phyloP scores from a whole-genome alignment of 2,113 vertebrate genomes.

The Labeo rohita region DNA sequence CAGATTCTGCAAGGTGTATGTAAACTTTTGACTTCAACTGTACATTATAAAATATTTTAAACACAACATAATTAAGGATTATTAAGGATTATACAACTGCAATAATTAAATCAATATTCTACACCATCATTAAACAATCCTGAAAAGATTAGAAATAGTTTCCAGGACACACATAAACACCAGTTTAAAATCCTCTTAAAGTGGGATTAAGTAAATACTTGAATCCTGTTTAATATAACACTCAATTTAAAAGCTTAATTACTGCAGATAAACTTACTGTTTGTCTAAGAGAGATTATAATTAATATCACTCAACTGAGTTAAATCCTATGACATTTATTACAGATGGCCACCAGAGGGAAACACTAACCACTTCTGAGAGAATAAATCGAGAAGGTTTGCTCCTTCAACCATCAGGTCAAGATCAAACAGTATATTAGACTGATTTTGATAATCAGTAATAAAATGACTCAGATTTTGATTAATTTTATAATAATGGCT shows the following conservation, averaged over 20 bases:
- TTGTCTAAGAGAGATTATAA: background rate
- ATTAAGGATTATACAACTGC: background rate
- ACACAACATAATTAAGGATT: background rate
- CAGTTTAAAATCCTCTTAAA: background rate
- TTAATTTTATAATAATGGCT: background rate
- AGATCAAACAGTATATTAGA: background rate
- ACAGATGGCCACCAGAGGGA: conserved; percentile 43
- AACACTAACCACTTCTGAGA: conserved; percentile 11
- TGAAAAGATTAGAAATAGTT: background rate
- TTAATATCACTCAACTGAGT: background rate
- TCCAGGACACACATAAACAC: background rate
- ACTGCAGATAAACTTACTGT: background rate
- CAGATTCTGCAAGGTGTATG: too few relatives aligned
- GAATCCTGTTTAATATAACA: background rate
- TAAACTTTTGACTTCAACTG: too few relatives aligned
- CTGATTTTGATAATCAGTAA: background rate
- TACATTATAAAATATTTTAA: background rate
- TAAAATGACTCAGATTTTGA: background rate
- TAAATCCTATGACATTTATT: background rate
- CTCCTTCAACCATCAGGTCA: background rate
- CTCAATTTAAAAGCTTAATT: background rate
- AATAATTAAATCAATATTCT: background rate
- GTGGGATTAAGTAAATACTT: background rate
- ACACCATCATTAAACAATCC: background rate
- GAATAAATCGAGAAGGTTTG: background rate